Conservation (phyloP, 1,140 invertebrate genomes). For the Lysiphlebus fabarum region DNA sequence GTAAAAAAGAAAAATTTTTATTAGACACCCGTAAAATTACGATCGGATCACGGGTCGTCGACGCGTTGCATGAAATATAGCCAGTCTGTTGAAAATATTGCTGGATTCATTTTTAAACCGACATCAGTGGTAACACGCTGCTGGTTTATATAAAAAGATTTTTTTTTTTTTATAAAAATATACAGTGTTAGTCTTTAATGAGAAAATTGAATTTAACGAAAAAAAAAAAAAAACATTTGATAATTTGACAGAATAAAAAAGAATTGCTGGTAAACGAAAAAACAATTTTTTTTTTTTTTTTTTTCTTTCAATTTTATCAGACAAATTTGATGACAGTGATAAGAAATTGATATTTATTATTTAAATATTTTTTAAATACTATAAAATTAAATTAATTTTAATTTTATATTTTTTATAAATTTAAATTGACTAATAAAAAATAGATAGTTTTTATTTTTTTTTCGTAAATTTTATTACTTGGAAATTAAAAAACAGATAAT, state of each 20-base stretch:
- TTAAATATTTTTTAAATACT: no score
- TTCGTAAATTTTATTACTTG: no score
- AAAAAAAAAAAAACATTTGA: constrained; percentile 9
- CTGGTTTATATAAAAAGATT: no score
- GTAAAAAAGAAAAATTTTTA: constrained; percentile 17
- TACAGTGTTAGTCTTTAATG: constrained; percentile 15
- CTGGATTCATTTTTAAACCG: constrained; percentile 26
- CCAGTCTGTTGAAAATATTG: constrained; percentile 33
- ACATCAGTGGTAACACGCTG: constrained; percentile 20
- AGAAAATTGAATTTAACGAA: background rate
- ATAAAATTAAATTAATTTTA: no score
- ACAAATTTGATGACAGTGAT: no score
- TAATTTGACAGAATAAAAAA: constrained; percentile 15
- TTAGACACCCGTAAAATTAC: constrained; percentile 21
- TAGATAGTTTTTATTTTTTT: no score
- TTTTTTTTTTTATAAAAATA: background rate
- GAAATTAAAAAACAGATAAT: no score
- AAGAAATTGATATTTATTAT: no score
- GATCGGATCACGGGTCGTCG: constrained; percentile 26
- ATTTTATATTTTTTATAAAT: no score
- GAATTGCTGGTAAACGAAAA: background rate
- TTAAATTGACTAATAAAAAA: no score
- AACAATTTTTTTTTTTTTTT: no score
- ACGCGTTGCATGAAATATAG: constrained; percentile 29
- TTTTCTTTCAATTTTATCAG: no score